Percentiles rank a stretch among this genome's conserved stretches.
Conservation (phyloP, 2,113 vertebrate genomes). For the Rafetus swinhoei region DNA sequence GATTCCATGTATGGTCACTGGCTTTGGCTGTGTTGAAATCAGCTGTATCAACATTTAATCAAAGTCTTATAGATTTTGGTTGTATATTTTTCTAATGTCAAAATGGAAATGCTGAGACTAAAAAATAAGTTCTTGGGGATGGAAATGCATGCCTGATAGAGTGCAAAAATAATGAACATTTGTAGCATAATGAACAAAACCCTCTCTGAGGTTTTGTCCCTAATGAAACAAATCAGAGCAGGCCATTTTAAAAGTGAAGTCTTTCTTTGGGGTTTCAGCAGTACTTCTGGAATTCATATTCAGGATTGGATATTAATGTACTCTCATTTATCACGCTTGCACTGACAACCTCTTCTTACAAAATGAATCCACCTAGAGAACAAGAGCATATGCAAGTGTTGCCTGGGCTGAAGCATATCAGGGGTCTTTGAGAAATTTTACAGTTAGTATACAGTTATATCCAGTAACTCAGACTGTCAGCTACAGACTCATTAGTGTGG, state of each 20-base stretch:
- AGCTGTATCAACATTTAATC: constrained; percentile 93
- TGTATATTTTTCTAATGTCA: constrained; percentile 90
- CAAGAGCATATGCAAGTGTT: not conserved
- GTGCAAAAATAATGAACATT: constrained; percentile 81
- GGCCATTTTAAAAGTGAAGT: constrained; percentile 69
- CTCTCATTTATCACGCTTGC: constrained; percentile 4
- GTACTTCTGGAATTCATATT: constrained; percentile 72
- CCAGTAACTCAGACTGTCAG: not conserved
- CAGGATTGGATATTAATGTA: constrained; percentile 43
- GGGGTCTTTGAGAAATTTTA: not conserved
- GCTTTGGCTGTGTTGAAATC: constrained; percentile 86
- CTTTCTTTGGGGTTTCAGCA: constrained; percentile 72
- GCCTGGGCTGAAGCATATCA: not conserved
- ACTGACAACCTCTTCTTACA: not conserved
- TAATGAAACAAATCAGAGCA: constrained; percentile 70
- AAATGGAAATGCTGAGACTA: constrained; percentile 82
- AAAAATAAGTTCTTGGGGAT: constrained; percentile 80
- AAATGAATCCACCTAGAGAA: not conserved
- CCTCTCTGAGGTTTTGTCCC: constrained; percentile 59
- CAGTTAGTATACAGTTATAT: not conserved
- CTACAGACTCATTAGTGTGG: not conserved
- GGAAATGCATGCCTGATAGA: constrained; percentile 76
- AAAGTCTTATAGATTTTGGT: constrained; percentile 87
- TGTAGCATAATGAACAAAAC: constrained; percentile 65
- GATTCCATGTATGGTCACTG: constrained; percentile 87